Evolutionary conservation across 30 jellyfish, hydroid and myxozoan species (phyloP), one percentile per base, ranked within the genome.

Genomic region (Mastigias papua): DNA sequence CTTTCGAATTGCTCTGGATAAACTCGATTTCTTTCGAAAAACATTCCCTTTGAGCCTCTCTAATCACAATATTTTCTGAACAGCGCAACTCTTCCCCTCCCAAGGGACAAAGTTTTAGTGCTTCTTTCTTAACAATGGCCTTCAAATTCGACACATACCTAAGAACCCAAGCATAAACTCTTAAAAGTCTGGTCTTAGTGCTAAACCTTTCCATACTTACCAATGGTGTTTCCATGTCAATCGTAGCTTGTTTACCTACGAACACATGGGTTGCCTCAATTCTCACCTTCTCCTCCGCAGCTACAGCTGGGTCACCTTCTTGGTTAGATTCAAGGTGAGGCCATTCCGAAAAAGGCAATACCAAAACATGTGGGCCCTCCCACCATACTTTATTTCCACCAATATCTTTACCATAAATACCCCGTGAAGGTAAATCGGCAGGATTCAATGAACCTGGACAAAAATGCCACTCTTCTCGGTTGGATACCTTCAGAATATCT

Each of bases 81-180:
- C 54, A 37, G 54, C 11, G 54, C 54, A 37, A 37, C 11, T 37
- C 54, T 37, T 37, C 54, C 54, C 54, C 11, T 37, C 54, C 54
- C 54, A 37, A 37, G 54, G 54, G 54, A 37, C 54, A 37, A 5
- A 37, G 54, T 11, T 60, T 60, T 26, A 6, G 72, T 60, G 6
- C 32, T 26, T n/a, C 17, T 60, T 60, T n/a, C 9, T 17, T 60
- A 20, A 60, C 72, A 2, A 26, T 26, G 29, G 72, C 72, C 33
- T 60, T 60, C 7, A 3, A 26, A 60, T 60, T 60, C 72, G 29
- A 20, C 7, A 73, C 27, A 27, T 5, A 73, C 9, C 80, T 34
- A 21, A 73, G 58, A 31, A 73, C 86, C 86, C 86, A 73, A 4
- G 73, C 15, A 42, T 26, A n/a, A 5, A 25, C 25, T 30, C 86